Evolutionary conservation across 1,140 invertebrate genomes (phyloP).

Genomic region (Agrypnia vestita): DNA sequence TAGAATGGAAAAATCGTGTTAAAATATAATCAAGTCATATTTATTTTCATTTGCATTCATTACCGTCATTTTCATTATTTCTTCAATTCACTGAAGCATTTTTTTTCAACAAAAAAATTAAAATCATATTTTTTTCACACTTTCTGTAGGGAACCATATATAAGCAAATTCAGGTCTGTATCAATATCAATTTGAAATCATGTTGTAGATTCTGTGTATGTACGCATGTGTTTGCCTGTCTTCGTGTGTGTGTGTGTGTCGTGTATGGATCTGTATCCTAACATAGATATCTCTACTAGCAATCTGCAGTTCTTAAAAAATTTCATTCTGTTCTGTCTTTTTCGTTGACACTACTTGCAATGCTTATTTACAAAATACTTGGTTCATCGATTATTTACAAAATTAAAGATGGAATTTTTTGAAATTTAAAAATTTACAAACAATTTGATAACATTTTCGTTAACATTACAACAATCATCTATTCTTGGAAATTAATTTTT

Average conservation of each 20-base stretch:
- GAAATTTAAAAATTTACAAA: too few species aligned
- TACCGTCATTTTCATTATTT: background rate
- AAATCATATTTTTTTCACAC: constrained; percentile 64
- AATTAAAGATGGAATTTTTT: too few species aligned
- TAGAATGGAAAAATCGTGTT: too few species aligned
- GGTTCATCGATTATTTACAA: background rate
- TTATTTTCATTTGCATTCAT: constrained; percentile 38
- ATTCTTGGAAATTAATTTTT: too few species aligned
- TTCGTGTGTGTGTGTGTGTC: constrained; percentile 59
- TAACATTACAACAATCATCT: too few species aligned
- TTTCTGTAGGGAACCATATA: constrained; percentile 72
- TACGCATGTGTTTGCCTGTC: constrained; percentile 59
- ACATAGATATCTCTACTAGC: constrained; percentile 43
- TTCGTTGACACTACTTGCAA: constrained; percentile 45
- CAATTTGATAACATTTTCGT: too few species aligned
- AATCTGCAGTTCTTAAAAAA: constrained; percentile 23
- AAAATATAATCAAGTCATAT: background rate
- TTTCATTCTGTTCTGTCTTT: constrained; percentile 28
- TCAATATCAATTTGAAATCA: constrained; percentile 61
- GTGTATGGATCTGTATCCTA: constrained; percentile 56
- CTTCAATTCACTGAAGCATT: constrained; percentile 32
- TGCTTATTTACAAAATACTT: constrained; percentile 33
- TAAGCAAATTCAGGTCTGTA: constrained; percentile 74
- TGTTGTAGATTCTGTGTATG: constrained; percentile 57
- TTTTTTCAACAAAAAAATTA: constrained; percentile 36